Evolutionary conservation across 1,140 invertebrate genomes (phyloP).

Genomic region (Sminthurinus signatus): DNA sequence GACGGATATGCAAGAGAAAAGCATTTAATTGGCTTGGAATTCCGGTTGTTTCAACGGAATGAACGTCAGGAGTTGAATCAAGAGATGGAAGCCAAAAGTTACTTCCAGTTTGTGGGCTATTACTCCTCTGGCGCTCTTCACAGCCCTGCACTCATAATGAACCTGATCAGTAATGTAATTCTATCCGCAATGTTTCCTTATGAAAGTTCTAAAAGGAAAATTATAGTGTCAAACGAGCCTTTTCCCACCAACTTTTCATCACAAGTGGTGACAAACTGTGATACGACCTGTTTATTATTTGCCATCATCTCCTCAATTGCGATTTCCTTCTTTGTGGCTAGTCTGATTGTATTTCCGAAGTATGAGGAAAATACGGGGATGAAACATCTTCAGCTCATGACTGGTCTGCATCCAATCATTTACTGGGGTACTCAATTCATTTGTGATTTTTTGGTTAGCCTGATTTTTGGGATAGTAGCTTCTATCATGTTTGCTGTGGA

Average conservation of each 20-base stretch:
- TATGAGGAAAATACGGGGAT: conserved; percentile 21
- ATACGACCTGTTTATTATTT: conserved; percentile 15
- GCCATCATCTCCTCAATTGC: conserved; percentile 18
- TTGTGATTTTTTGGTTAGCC: conserved; percentile 7
- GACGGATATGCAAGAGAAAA: background rate
- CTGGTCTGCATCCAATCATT: conserved; percentile 26
- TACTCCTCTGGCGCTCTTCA: conserved; percentile 26
- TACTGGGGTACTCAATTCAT: conserved; percentile 11
- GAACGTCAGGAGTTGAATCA: background rate
- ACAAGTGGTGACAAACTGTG: conserved; percentile 6
- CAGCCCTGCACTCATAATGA: conserved; percentile 20
- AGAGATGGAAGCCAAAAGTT: background rate
- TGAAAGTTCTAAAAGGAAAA: background rate
- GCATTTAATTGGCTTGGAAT: background rate
- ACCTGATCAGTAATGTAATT: conserved; percentile 22
- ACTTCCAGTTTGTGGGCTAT: conserved; percentile 10
- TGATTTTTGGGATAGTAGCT: background rate
- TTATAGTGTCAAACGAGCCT: background rate
- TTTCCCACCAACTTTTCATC: background rate
- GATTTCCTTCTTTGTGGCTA: conserved; percentile 14
- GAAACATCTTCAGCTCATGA: conserved; percentile 39
- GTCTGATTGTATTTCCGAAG: background rate
- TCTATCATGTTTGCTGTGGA: too few relatives aligned
- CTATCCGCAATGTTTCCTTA: background rate
- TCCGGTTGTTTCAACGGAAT: background rate